Evolutionary conservation across 2,888 invertebrate genomes (phyloP).

Genomic region (Lydus trimaculatus): DNA sequence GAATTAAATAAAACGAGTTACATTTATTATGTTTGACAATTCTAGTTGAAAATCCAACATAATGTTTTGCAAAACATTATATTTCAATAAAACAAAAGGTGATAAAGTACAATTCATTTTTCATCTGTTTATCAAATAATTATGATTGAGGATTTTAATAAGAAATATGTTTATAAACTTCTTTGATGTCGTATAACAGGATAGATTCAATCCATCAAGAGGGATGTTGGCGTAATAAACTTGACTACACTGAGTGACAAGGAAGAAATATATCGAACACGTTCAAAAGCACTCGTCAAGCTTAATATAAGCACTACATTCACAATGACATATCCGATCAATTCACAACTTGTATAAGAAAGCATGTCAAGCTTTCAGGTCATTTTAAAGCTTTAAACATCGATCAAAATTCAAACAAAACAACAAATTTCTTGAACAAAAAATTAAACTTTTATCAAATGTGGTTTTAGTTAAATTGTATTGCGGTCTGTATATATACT

Average conservation of each 20-base stretch:
- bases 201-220: not conserved
- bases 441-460: slow-evolving; percentile 17
- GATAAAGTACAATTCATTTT: not conserved
- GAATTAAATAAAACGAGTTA: not conserved
- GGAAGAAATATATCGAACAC: not conserved
- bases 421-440: not conserved
- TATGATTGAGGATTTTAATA: no score
- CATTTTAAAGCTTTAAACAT: not conserved
- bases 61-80: not conserved
- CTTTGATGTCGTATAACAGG: not conserved
- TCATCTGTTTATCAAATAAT: not conserved
- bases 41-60: not conserved
- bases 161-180: not conserved
- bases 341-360: slow-evolving; percentile 13
- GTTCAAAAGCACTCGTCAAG: not conserved
- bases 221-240: not conserved
- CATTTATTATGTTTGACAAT: not conserved
- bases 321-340: not conserved
- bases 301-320: slow-evolving; percentile 1
- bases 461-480: slow-evolving; percentile 21
- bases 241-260: not conserved
- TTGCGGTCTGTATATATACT: slow-evolving; percentile 57
- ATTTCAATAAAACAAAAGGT: not conserved
- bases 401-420: not conserved
- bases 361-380: not conserved